Evolutionary conservation across 2,113 vertebrate genomes (phyloP).

Genomic region (Pseudorhombus dupliciocellatus): DNA sequence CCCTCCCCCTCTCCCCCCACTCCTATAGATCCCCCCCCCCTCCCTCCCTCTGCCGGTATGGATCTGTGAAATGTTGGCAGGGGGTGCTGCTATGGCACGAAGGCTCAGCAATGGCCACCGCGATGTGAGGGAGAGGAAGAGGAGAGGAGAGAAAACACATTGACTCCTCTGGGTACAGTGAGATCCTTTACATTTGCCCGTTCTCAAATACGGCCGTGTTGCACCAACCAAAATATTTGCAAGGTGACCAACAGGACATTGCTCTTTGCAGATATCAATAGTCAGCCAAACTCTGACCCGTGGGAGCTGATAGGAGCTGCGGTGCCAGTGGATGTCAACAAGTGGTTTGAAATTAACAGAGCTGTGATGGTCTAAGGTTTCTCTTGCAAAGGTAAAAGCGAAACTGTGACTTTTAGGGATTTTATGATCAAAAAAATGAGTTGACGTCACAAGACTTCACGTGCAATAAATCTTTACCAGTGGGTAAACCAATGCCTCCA

Average conservation of each 20-base stretch:
- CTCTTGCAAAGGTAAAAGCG: neutral
- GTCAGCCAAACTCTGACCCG: conserved; percentile 40
- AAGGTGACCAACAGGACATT: conserved; percentile 58
- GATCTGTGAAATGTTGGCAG: conserved; percentile 68
- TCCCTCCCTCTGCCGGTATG: conserved; percentile 43
- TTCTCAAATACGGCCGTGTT: conserved; percentile 17
- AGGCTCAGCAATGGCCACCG: conserved; percentile 32
- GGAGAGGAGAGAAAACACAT: conserved; percentile 6
- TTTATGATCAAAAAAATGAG: neutral
- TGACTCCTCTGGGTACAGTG: neutral
- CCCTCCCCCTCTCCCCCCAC: conserved; percentile 63
- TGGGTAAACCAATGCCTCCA: conserved; percentile 1
- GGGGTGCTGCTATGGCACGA: conserved; percentile 45
- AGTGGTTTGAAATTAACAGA: conserved; percentile 44
- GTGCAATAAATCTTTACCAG: neutral
- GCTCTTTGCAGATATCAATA: conserved; percentile 41
- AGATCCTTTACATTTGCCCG: conserved; percentile 31
- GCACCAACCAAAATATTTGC: conserved; percentile 48
- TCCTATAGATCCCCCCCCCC: conserved; percentile 39
- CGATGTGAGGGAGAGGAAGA: conserved; percentile 30
- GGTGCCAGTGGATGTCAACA: conserved; percentile 21
- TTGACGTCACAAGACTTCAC: too few relatives aligned
- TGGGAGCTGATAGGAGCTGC: conserved; percentile 25
- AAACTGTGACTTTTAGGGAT: neutral
- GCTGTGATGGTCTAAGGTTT: neutral